Evolutionary conservation across 1,140 invertebrate genomes (phyloP).

Genomic region (Onthophagus taurus): DNA sequence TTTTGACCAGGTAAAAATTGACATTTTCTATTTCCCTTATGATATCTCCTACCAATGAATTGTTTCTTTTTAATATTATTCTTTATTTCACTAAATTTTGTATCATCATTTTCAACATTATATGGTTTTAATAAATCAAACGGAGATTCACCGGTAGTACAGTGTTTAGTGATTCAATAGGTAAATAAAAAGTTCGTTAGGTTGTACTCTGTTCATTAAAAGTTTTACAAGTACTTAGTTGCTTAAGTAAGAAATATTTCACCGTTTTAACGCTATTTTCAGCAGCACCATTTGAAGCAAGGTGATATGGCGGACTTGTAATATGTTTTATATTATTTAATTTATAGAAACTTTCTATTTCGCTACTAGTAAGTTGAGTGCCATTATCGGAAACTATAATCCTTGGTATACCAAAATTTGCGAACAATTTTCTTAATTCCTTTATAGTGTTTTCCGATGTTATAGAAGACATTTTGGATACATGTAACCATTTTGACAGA

Average conservation of each 20-base stretch:
- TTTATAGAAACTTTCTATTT: background rate
- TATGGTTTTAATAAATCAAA: conserved; percentile 10
- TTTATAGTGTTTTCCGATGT: background rate
- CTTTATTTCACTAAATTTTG: background rate
- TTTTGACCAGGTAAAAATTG: background rate
- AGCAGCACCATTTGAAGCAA: background rate
- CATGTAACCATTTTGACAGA: conserved; percentile 28
- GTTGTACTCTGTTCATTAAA: background rate
- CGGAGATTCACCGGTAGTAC: conserved; percentile 6
- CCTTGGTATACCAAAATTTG: background rate
- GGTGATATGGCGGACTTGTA: background rate
- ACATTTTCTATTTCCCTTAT: background rate
- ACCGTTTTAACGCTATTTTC: background rate
- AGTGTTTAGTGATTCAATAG: conserved; percentile 8
- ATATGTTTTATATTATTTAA: background rate
- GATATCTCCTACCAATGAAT: background rate
- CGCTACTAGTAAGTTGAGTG: background rate
- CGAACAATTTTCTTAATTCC: background rate
- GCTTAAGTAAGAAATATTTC: too few relatives aligned
- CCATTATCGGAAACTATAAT: conserved; percentile 1
- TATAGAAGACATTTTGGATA: background rate
- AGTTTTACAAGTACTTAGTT: background rate
- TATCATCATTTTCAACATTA: background rate
- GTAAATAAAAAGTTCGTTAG: conserved; percentile 6
- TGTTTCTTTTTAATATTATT: background rate